Evolutionary conservation across 2,888 invertebrate genomes (phyloP).

Genomic region (Phorcus lineatus): DNA sequence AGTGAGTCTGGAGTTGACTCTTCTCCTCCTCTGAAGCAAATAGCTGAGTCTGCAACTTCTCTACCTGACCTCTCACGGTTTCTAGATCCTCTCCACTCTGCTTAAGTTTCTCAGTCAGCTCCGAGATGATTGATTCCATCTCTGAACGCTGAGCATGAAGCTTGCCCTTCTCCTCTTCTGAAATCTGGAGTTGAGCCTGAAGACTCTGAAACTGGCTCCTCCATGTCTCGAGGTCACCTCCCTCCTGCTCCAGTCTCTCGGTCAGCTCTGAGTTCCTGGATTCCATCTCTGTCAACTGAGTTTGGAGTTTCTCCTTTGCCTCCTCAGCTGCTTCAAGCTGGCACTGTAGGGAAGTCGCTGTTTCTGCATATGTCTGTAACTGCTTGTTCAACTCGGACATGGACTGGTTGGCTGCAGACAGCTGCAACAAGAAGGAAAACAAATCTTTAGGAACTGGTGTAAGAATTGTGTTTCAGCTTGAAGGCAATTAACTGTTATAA

Average conservation of each 20-base stretch:
- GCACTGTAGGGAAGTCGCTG: constrained; percentile 30
- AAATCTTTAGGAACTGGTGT: neutral
- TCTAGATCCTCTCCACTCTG: neutral
- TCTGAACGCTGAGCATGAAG: neutral
- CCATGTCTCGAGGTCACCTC: neutral
- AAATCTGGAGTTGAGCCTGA: too few relatives aligned
- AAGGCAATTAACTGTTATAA: neutral
- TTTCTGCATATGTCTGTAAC: constrained; percentile 34
- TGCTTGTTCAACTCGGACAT: constrained; percentile 28
- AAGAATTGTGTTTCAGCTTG: neutral
- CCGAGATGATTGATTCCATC: neutral
- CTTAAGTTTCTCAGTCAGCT: neutral
- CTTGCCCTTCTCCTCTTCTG: too few relatives aligned
- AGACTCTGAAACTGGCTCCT: neutral
- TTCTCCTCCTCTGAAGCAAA: constrained; percentile 34
- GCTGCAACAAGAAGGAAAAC: neutral
- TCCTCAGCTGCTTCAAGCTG: constrained; percentile 37
- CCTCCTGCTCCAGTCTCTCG: neutral
- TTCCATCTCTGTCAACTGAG: neutral
- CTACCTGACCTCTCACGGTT: neutral
- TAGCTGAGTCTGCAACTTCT: constrained; percentile 34
- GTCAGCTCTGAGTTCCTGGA: neutral
- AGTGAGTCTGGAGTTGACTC: constrained; percentile 1
- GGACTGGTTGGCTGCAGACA: neutral
- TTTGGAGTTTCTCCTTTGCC: constrained; percentile 22